Evolutionary conservation across 2,797 vertebrate species (phyloP).

Genomic region (Pagetopsis macropterus): DNA sequence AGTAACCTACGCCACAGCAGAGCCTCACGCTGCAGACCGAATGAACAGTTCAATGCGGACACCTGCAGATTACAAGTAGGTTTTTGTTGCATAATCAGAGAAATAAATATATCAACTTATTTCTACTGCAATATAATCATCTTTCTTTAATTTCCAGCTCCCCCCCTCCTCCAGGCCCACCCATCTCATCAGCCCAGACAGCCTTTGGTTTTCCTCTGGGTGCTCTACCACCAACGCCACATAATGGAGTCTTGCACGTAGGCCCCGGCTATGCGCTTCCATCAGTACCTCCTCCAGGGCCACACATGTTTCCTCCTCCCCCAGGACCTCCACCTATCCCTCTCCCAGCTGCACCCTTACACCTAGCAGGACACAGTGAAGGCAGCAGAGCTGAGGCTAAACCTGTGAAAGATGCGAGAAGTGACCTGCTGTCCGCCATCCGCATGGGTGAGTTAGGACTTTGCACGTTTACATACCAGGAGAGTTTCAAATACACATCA

Average conservation of each 20-base stretch:
- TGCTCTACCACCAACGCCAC: constrained; percentile 56
- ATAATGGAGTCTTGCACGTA: constrained; percentile 63
- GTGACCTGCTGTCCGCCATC: constrained; percentile 90
- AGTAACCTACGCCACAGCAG: constrained; percentile 83
- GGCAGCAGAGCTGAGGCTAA: constrained; percentile 73
- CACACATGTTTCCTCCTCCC: constrained; percentile 75
- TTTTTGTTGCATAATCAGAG: constrained; percentile 23
- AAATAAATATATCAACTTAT: neutral
- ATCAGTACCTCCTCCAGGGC: constrained; percentile 73
- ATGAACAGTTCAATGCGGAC: constrained; percentile 76
- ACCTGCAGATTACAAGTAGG: constrained; percentile 88
- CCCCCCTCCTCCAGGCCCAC: constrained; percentile 76
- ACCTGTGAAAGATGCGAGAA: constrained; percentile 85
- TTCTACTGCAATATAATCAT: constrained; percentile 31
- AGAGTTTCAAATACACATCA: too few species aligned
- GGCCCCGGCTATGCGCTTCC: constrained; percentile 71
- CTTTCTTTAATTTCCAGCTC: constrained; percentile 68
- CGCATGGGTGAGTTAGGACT: constrained; percentile 84
- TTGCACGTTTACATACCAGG: too few species aligned
- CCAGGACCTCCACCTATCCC: constrained; percentile 76
- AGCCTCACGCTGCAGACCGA: constrained; percentile 78
- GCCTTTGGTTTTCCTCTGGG: constrained; percentile 85
- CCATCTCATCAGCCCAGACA: constrained; percentile 87
- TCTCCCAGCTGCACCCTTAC: constrained; percentile 54
- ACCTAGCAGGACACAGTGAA: constrained; percentile 65